Percentiles rank a stretch among this genome's conserved stretches.
These are phyloP conservation scores for Hippocampus zosterae DNA, from an alignment of 2,113 vertebrate species.

Conservation along the genomic window DNA sequence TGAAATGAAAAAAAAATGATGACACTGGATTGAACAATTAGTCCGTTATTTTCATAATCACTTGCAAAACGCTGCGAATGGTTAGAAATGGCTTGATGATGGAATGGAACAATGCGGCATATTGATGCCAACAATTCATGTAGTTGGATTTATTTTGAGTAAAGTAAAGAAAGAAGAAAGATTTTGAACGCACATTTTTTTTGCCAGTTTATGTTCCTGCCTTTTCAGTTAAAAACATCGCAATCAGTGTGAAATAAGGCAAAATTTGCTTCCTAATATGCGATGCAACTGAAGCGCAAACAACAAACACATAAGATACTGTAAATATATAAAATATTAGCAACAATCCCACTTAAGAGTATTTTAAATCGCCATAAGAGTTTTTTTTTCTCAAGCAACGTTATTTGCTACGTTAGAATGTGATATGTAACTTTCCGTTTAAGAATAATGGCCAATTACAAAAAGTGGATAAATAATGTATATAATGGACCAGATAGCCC, in stretches of 20 bases:
- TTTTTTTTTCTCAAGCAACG: background rate
- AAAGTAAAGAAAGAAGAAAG: background rate
- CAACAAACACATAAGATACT: background rate
- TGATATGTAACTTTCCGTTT: background rate
- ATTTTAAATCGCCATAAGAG: background rate
- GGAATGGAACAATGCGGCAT: background rate
- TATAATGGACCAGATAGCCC: constrained; percentile 4
- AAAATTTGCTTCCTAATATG: background rate
- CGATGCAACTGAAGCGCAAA: background rate
- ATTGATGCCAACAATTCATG: background rate
- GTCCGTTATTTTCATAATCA: background rate
- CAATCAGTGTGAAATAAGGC: background rate
- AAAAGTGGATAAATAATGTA: constrained; percentile 16
- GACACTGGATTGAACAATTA: background rate
- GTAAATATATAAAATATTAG: background rate
- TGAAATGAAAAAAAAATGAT: background rate
- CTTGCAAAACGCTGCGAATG: background rate
- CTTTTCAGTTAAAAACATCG: background rate
- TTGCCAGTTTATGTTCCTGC: background rate
- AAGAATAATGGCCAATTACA: background rate
- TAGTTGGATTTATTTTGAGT: background rate
- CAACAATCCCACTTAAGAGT: background rate
- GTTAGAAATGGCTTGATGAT: background rate
- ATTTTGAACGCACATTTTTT: background rate
- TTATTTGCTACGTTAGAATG: background rate